Conservation (phyloP, 2,797 vertebrate genomes). For the Macrochelys suwanniensis region DNA sequence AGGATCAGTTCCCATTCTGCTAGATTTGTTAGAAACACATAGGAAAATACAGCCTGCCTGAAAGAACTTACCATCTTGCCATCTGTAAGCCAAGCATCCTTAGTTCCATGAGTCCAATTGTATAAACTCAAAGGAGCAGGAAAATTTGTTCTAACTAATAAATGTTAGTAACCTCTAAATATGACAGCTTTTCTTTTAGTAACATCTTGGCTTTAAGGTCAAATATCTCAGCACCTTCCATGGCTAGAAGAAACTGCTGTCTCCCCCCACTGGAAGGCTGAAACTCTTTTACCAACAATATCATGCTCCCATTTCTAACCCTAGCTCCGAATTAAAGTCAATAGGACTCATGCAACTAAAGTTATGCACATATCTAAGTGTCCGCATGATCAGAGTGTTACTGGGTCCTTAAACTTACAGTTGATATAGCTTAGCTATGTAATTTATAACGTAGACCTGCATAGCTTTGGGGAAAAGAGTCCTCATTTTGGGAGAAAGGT, state of each 20-base stretch:
- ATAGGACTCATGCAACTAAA: background rate
- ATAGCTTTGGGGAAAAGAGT: background rate
- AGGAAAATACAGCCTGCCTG: background rate
- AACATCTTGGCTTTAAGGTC: background rate
- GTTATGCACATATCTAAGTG: background rate
- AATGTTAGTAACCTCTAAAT: background rate
- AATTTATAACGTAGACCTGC: background rate
- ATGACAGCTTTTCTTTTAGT: background rate
- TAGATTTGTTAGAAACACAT: background rate
- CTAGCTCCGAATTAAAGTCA: background rate
- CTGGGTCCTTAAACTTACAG: background rate
- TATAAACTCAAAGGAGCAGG: background rate
- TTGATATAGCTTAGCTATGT: too few species aligned
- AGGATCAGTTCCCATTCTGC: background rate
- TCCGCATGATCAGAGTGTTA: background rate
- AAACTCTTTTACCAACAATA: background rate
- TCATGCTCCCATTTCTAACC: background rate
- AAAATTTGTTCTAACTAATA: slow-evolving; percentile 27
- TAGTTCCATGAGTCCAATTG: background rate
- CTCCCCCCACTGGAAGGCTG: background rate
- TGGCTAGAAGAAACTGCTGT: background rate
- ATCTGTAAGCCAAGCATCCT: background rate
- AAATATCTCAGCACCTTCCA: background rate
- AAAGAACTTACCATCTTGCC: background rate
- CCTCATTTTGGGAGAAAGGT: background rate